Evolutionary conservation across 2,797 vertebrate genomes (phyloP).

Genomic region (Mareca penelope): DNA sequence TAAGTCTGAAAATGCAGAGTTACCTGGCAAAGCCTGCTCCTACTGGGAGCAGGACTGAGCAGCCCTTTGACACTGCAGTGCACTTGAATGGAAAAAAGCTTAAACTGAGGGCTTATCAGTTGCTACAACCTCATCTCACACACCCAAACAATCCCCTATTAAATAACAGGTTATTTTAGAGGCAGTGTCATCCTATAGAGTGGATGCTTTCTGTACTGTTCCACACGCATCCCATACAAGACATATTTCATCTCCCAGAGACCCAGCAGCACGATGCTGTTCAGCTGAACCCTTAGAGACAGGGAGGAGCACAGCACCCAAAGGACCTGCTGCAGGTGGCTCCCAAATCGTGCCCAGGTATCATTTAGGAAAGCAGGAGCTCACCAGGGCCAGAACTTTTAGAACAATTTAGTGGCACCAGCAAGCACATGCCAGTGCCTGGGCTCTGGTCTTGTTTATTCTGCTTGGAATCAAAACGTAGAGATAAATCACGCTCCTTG

Average conservation of each 20-base stretch:
- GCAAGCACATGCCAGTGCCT: too few species aligned
- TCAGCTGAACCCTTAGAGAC: too few species aligned
- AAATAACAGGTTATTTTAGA: background rate
- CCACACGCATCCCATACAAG: background rate
- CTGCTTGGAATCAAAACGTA: background rate
- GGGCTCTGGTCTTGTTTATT: background rate
- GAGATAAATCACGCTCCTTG: background rate
- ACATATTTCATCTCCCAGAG: background rate
- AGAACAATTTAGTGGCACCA: too few species aligned
- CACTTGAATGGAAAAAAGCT: background rate
- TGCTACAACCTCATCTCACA: background rate
- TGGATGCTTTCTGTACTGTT: background rate
- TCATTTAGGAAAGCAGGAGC: too few species aligned
- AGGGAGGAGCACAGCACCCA: too few species aligned
- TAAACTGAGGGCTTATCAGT: background rate
- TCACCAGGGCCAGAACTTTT: too few species aligned
- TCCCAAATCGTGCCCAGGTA: too few species aligned
- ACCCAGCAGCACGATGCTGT: too few species aligned
- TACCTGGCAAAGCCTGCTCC: background rate
- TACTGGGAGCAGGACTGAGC: background rate
- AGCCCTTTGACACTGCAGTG: background rate
- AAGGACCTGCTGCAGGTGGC: too few species aligned
- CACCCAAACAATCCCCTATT: background rate
- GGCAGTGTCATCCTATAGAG: accelerated
- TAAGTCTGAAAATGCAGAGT: background rate